Evolutionary conservation across 2,797 vertebrate genomes (phyloP).

Genomic region (Denticeps clupeoides): DNA sequence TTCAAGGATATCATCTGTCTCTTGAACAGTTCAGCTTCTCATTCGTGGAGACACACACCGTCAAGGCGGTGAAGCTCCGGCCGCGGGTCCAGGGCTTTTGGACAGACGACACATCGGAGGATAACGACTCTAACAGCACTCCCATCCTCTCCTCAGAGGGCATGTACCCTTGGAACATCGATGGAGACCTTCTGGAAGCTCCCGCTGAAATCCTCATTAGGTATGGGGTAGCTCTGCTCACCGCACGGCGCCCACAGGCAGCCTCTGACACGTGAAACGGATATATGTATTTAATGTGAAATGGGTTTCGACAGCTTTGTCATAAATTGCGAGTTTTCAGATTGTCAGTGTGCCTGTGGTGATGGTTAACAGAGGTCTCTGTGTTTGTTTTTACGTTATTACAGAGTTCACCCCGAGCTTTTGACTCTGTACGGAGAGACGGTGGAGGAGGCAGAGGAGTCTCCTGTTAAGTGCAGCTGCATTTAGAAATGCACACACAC

Average conservation of each 20-base stretch:
- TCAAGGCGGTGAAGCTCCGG: slow-evolving; percentile 70
- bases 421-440: slow-evolving; percentile 76
- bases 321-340: too few species aligned
- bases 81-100: slow-evolving; percentile 33
- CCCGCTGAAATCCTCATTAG: slow-evolving; percentile 69
- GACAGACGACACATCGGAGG: slow-evolving; percentile 38
- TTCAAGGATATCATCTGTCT: too few species aligned
- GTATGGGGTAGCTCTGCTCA: slow-evolving; percentile 39
- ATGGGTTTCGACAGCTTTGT: too few species aligned
- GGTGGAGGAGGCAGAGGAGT: slow-evolving; percentile 63
- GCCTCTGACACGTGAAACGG: neutral
- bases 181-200: slow-evolving; percentile 79
- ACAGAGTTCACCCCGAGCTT: slow-evolving; percentile 76
- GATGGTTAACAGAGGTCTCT: neutral
- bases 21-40: slow-evolving; percentile 77
- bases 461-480: slow-evolving; percentile 67
- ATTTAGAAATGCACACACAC: slow-evolving; percentile 52
- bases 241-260: neutral
- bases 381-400: slow-evolving; percentile 10
- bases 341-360: too few species aligned
- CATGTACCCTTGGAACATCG: slow-evolving; percentile 79
- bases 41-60: slow-evolving; percentile 77
- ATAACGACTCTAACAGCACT: slow-evolving; percentile 40
- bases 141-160: slow-evolving; percentile 53
- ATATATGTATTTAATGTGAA: too few species aligned